Conservation (phyloP, 2,113 vertebrate genomes). For the Sisor rabdophorus region DNA sequence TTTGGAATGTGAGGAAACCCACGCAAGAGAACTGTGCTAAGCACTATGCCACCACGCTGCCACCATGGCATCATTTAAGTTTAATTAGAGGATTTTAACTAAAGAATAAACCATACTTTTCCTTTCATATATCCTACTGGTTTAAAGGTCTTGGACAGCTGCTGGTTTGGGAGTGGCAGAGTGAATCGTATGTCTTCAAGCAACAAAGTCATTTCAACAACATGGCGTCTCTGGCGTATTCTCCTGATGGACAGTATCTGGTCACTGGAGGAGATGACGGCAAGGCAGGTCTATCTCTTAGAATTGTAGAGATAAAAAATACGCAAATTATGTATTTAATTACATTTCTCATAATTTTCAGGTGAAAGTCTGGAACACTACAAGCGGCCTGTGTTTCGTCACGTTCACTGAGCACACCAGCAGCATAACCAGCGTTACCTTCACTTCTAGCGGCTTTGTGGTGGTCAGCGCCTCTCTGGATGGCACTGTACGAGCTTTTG, state of each 20-base stretch:
- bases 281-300: conserved; percentile 73
- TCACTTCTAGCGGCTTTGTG: conserved; percentile 83
- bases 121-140: background rate
- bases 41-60: too few species aligned
- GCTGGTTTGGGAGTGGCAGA: conserved; percentile 98
- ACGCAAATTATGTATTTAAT: background rate
- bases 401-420: conserved; percentile 94
- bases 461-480: conserved; percentile 90
- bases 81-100: too few species aligned
- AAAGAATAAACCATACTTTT: background rate
- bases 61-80: too few species aligned
- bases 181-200: conserved; percentile 93
- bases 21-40: too few species aligned
- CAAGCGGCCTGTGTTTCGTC: conserved; percentile 90
- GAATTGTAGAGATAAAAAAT: background rate
- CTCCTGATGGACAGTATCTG: conserved; percentile 89
- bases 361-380: conserved; percentile 96
- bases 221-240: conserved; percentile 88
- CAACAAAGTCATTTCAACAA: conserved; percentile 98
- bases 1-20: too few species aligned
- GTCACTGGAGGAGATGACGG: conserved; percentile 91
- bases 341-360: conserved; percentile 48
- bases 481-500: conserved; percentile 92
- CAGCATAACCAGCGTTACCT: conserved; percentile 80
- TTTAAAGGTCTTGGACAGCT: conserved; percentile 86